Evolutionary conservation across 2,113 vertebrate genomes (phyloP).

Genomic region (Notiomystis cincta): DNA sequence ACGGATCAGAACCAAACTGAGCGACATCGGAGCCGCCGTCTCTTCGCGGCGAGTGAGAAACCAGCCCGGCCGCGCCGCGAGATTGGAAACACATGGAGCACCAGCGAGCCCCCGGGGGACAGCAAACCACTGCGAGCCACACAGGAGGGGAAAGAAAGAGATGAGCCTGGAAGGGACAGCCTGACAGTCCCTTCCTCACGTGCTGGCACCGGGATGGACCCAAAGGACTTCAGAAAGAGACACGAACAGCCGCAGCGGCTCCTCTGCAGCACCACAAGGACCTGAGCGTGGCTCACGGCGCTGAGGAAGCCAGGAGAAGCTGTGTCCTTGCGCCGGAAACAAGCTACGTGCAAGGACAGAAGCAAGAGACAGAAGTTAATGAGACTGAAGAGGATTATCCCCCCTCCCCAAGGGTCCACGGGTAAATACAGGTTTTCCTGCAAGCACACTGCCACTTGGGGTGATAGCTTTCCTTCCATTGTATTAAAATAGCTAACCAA

Average conservation of each 20-base stretch:
- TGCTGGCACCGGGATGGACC: not conserved
- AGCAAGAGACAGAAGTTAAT: not conserved
- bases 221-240: not conserved
- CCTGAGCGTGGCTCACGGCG: not conserved
- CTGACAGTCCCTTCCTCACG: not conserved
- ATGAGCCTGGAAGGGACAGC: accelerated
- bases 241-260: not conserved
- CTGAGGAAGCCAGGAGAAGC: not conserved
- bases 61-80: accelerated
- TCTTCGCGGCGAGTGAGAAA: not conserved
- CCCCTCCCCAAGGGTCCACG: not conserved
- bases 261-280: not conserved
- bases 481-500: not conserved
- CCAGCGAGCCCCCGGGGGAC: not conserved
- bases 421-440: conserved; percentile 35
- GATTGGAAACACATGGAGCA: not conserved
- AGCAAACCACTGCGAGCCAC: not conserved
- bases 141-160: not conserved
- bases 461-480: not conserved
- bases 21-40: accelerated
- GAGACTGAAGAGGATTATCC: not conserved
- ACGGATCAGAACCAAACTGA: not conserved
- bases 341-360: not conserved
- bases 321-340: not conserved
- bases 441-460: not conserved